Evolutionary conservation across 2,888 invertebrate genomes (phyloP).

Genomic region (Acrocera orbiculus): DNA sequence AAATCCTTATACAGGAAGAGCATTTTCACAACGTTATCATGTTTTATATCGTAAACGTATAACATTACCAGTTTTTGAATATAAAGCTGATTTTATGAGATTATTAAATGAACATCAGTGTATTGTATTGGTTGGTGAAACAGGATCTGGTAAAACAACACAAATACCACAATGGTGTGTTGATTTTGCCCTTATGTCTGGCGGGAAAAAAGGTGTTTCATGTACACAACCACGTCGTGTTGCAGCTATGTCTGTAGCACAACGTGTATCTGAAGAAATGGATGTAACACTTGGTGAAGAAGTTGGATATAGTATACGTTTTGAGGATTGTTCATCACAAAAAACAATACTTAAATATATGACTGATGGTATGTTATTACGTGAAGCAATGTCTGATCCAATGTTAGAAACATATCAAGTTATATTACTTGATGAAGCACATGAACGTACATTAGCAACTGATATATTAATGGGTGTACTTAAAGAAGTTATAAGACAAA

Average conservation of each 20-base stretch:
- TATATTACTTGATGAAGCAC: slow-evolving; percentile 86
- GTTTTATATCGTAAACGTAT: slow-evolving; percentile 78
- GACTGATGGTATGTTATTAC: slow-evolving; percentile 99
- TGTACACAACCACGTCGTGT: slow-evolving; percentile 96
- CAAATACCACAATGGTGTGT: slow-evolving; percentile 97
- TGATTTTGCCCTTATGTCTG: slow-evolving; percentile 44
- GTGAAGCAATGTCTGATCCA: slow-evolving; percentile 99
- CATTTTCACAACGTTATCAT: slow-evolving; percentile 77
- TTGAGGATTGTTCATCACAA: slow-evolving; percentile 93
- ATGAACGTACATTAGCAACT: slow-evolving; percentile 94
- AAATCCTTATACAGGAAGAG: slow-evolving; percentile 65
- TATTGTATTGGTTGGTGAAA: slow-evolving; percentile 94
- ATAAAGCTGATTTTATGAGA: slow-evolving; percentile 89
- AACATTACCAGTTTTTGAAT: slow-evolving; percentile 93
- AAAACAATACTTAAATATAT: slow-evolving; percentile 93
- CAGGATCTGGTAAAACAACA: slow-evolving; percentile 99
- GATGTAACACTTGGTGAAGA: slow-evolving; percentile 84
- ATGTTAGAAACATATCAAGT: slow-evolving; percentile 89
- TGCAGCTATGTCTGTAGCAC: slow-evolving; percentile 98
- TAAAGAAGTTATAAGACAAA: slow-evolving; percentile 79
- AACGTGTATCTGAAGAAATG: slow-evolving; percentile 98
- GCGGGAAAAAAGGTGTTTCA: slow-evolving; percentile 65
- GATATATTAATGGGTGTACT: slow-evolving; percentile 98
- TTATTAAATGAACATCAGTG: slow-evolving; percentile 83
- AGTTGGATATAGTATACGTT: slow-evolving; percentile 94